These are phyloP conservation scores for Paralichthys olivaceus DNA, from an alignment of 2,113 vertebrate species.

Conservation along the genomic window DNA sequence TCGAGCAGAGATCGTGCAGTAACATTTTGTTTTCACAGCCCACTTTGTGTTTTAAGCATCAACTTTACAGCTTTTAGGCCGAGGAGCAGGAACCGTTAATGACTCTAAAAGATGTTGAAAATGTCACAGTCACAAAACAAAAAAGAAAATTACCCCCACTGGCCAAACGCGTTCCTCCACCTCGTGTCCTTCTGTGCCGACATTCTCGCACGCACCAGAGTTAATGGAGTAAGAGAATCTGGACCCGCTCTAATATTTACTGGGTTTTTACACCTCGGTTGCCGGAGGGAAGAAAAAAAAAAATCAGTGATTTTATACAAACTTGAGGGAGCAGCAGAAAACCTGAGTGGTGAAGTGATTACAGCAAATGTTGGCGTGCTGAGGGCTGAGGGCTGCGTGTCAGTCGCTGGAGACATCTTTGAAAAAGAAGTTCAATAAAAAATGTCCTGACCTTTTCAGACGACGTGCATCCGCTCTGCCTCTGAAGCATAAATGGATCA, in stretches of 20 bases:
- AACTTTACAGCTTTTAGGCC: neutral
- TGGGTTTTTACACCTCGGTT: constrained; percentile 24
- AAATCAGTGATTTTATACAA: constrained; percentile 27
- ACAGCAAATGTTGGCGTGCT: neutral
- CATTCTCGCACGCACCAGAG: constrained; percentile 20
- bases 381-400: neutral
- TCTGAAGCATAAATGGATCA: constrained; percentile 17
- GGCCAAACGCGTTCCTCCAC: neutral
- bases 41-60: neutral
- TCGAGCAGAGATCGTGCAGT: no score
- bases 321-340: constrained; percentile 26
- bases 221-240: constrained; percentile 46
- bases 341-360: constrained; percentile 33
- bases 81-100: constrained; percentile 1
- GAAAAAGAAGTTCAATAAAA: constrained; percentile 38
- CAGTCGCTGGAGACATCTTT: neutral
- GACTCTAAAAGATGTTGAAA: constrained; percentile 29
- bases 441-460: constrained; percentile 55
- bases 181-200: neutral
- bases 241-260: constrained; percentile 44
- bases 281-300: constrained; percentile 15
- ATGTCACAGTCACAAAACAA: constrained; percentile 23
- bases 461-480: constrained; percentile 20
- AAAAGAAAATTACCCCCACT: constrained; percentile 8
- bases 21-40: no score